These are phyloP conservation scores for Melanostigma gelatinosum DNA, from an alignment of 2,113 vertebrate species.

Conservation along the genomic window DNA sequence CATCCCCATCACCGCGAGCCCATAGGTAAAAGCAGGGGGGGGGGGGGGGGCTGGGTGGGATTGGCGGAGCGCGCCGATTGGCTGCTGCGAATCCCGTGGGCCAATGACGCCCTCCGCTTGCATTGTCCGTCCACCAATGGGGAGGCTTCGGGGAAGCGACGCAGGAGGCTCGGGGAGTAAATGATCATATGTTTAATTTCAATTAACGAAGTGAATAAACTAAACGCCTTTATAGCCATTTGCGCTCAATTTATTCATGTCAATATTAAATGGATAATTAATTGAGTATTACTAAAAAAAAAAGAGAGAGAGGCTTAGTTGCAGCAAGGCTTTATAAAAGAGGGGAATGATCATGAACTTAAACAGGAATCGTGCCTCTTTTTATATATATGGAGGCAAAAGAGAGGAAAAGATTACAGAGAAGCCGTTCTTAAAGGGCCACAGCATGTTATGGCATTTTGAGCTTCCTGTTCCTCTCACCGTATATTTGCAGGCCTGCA, in stretches of 20 bases:
- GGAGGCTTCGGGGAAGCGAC: conserved; percentile 30
- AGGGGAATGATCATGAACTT: conserved; percentile 35
- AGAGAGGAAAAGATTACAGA: not conserved
- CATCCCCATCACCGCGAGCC: conserved; percentile 55
- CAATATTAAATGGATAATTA: conserved; percentile 79
- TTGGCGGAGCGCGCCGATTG: conserved; percentile 71
- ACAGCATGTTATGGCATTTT: not conserved
- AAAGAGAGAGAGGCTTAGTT: conserved; percentile 66
- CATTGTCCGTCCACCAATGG: conserved; percentile 69
- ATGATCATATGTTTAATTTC: conserved; percentile 81
- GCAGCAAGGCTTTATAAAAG: conserved; percentile 58
- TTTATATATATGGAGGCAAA: not conserved
- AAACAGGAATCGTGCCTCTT: conserved; percentile 26
- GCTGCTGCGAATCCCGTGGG: conserved; percentile 57
- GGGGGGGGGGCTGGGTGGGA: not conserved
- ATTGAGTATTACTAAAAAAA: conserved; percentile 73
- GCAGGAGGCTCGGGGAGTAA: conserved; percentile 41
- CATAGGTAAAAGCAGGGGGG: conserved; percentile 18
- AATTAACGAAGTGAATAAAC: conserved; percentile 75
- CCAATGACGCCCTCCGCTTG: conserved; percentile 65
- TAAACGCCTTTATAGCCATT: conserved; percentile 71
- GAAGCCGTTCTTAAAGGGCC: not conserved
- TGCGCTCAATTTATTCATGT: conserved; percentile 76
- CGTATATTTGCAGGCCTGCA: conserved; percentile 15
- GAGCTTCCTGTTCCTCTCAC: not conserved